Conservation (phyloP, 2,113 vertebrate genomes). For the Daphoenositta chrysoptera region DNA sequence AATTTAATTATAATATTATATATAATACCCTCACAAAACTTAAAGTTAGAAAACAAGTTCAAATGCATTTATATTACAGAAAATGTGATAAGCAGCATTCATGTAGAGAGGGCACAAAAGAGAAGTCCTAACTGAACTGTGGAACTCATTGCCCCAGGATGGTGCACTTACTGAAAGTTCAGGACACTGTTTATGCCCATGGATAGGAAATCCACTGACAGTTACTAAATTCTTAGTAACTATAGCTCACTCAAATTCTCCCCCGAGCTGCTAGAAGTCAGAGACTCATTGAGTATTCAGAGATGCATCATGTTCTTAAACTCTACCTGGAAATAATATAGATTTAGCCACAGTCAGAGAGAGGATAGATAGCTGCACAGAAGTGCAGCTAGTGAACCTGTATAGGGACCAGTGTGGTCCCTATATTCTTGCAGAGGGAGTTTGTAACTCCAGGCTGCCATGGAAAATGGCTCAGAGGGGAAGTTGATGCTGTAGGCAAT, state of each 20-base stretch:
- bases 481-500: not conserved
- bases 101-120: not conserved
- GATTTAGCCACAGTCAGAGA: not conserved
- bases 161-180: not conserved
- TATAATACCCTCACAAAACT: not conserved
- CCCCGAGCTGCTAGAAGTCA: accelerated
- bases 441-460: not conserved
- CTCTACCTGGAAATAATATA: not conserved
- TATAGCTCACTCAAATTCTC: not conserved
- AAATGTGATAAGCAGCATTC: not conserved
- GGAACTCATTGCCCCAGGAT: not conserved
- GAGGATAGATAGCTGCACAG: not conserved
- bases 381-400: not conserved
- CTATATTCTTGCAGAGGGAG: not conserved
- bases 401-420: not conserved
- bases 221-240: not conserved
- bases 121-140: not conserved
- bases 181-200: not conserved
- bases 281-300: not conserved
- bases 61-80: not conserved
- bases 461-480: not conserved
- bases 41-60: not conserved
- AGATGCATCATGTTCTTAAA: not conserved
- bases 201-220: not conserved
- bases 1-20: not conserved